These are phyloP conservation scores for Macaria liturata DNA, from an alignment of 2,888 invertebrate species.

Conservation along the genomic window DNA sequence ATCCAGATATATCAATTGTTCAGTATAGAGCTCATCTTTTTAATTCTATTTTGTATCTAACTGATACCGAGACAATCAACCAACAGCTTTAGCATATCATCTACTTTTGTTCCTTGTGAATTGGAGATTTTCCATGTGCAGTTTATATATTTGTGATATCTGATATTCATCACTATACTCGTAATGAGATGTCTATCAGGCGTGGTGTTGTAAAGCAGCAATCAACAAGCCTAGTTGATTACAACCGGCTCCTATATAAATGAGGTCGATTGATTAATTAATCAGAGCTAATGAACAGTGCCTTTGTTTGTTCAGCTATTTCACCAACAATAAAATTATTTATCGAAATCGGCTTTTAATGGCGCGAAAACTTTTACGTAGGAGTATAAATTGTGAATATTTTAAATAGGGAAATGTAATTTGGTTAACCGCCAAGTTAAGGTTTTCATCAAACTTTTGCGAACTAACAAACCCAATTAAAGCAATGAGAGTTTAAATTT, in stretches of 20 bases:
- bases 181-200: too few species aligned
- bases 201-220: constrained; percentile 18
- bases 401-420: constrained; percentile 30
- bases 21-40: too few species aligned
- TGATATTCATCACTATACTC: too few species aligned
- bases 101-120: too few species aligned
- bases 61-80: too few species aligned
- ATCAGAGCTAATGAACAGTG: constrained; percentile 32
- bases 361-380: constrained; percentile 16
- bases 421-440: constrained; percentile 30
- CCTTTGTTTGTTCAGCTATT: constrained; percentile 27
- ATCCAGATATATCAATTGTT: too few species aligned
- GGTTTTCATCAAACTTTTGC: constrained; percentile 33
- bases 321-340: constrained; percentile 25
- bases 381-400: constrained; percentile 15
- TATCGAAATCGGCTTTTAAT: constrained; percentile 21
- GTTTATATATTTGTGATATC: too few species aligned
- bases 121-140: too few species aligned
- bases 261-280: constrained; percentile 33
- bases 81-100: too few species aligned
- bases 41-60: too few species aligned
- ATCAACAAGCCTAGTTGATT: constrained; percentile 21
- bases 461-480: constrained; percentile 34
- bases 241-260: constrained; percentile 25
- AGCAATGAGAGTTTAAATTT: constrained; percentile 32